Evolutionary conservation across 2,113 vertebrate species (phyloP).

Genomic region (Equus przewalskii): DNA sequence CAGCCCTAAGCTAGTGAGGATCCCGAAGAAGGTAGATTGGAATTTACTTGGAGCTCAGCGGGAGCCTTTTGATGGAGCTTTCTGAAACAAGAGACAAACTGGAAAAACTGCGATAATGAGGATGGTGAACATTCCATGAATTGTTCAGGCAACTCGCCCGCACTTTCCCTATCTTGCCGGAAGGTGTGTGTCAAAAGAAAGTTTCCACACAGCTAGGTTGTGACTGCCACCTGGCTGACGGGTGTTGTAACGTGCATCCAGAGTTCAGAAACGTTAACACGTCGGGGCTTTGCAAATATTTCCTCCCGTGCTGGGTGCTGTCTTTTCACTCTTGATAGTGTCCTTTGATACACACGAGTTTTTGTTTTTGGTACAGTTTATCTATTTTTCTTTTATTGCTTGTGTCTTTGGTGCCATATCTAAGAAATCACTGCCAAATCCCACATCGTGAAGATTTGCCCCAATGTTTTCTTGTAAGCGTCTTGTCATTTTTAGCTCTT

Average conservation of each 20-base stretch:
- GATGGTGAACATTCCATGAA: not conserved
- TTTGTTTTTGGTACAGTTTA: no score
- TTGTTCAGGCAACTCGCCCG: no score
- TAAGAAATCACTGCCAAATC: not conserved
- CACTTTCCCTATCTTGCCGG: not conserved
- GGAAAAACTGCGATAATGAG: not conserved
- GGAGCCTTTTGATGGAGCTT: not conserved
- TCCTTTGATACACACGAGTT: no score
- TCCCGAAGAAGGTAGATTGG: no score
- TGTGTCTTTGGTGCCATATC: not conserved
- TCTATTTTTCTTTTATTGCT: not conserved
- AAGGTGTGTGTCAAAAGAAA: no score
- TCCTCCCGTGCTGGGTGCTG: not conserved
- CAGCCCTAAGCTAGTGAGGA: not conserved
- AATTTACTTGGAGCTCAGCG: no score
- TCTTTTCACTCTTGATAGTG: not conserved
- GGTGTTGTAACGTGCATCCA: not conserved
- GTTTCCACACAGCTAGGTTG: not conserved
- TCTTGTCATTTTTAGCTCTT: not conserved
- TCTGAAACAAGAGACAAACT: not conserved
- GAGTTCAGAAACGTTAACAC: accelerated
- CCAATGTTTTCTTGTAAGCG: not conserved
- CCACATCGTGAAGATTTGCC: not conserved
- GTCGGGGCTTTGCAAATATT: accelerated
- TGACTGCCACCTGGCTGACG: not conserved